Base-by-base conservation (phyloP, 2,113 vertebrate species). In the Oreochromis niloticus region DNA sequence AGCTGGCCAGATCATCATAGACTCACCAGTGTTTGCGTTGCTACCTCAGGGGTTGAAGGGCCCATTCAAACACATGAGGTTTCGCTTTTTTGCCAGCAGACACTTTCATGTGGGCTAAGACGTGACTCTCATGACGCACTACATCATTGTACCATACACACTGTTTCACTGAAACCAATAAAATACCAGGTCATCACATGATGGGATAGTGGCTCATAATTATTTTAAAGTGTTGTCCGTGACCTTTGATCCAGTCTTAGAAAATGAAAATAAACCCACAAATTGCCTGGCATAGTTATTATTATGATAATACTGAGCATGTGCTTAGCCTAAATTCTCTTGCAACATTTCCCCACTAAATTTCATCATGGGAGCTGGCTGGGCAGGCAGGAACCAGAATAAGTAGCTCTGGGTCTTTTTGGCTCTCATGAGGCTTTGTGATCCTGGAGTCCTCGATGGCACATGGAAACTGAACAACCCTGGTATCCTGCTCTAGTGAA, bases 401-500 rank as follows among this genome's bases (percentile, higher is more conserved):
- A 93, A 92, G 91, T 85, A 86, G 90, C 85, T 85, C 41, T 89
- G 87, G 88, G 81, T 57, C 79, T 81, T 89, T 81, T 41, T 85
- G 85, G 81, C 56, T 84, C 84, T 84, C 39, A 24, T 85, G 84
- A 85, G 88, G 83, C 50, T 39, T 88, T 71, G 68, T 73, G 79
- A 91, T 86, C 84, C 85, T 68, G 78, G 68, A 81, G 89, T 88
- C 86, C 86, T 89, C 82, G 79, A 84, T 89, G 91, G 93, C 82
- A 86, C 46, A 43, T 48, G 73, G 92, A 93, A 91, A 85, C 54
- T 66, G 36, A 88, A 88, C 87, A 92, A 81, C 75, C 78, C 84
- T 81, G 57, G 73, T 87, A 88, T 88, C 87, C 73, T 91, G 93
- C 89, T 95, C 94, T 92, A 94, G 85, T 95, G 94, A 95, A 93